Percentiles rank a stretch among this genome's conserved stretches.
These are phyloP conservation scores for Myiotriccus ornatus DNA, from an alignment of 2,797 vertebrate species.

Conservation along the genomic window DNA sequence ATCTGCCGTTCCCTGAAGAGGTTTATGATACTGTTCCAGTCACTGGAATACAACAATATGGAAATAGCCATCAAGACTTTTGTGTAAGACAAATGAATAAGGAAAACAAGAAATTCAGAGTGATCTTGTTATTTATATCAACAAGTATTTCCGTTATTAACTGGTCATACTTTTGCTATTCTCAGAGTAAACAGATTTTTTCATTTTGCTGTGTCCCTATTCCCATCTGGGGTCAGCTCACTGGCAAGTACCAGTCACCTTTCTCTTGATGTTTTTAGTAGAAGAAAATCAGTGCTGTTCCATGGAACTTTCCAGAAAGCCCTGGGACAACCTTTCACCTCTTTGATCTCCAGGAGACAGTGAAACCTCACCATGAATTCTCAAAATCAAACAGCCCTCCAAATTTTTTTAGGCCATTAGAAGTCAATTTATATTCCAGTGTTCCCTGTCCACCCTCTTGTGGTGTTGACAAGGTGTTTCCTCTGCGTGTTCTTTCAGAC, in stretches of 20 bases:
- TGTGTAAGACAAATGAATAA: neutral
- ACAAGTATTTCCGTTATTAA: neutral
- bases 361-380: neutral
- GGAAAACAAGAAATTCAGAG: neutral
- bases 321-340: neutral
- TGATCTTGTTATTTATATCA: neutral
- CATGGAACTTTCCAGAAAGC: neutral
- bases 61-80: neutral
- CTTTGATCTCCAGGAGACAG: neutral
- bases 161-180: neutral
- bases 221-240: neutral
- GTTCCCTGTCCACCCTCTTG: neutral
- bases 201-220: neutral
- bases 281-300: neutral
- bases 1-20: neutral
- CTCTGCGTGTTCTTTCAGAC: neutral
- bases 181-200: neutral
- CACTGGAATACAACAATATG: neutral
- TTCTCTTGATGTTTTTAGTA: neutral
- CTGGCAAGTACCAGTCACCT: neutral
- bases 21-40: neutral
- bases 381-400: neutral
- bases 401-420: neutral
- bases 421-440: neutral
- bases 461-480: neutral